These are phyloP conservation scores for Campoplex capitator DNA, from an alignment of 2,888 invertebrate genomes.

Conservation along the genomic window DNA sequence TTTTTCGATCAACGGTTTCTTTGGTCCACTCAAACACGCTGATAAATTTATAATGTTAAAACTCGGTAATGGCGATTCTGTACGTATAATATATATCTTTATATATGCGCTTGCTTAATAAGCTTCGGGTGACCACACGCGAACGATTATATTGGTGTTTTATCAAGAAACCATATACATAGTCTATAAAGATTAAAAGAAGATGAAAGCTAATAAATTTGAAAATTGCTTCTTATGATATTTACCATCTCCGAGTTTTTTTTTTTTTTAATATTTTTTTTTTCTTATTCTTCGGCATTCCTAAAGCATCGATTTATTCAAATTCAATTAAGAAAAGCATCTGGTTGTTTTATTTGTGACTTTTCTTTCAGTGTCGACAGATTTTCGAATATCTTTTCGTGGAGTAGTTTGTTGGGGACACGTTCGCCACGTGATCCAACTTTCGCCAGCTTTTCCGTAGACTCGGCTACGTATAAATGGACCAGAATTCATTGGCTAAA, in stretches of 20 bases:
- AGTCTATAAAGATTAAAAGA: slow-evolving; percentile 23
- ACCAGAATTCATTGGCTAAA: no score
- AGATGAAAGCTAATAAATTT: slow-evolving; percentile 14
- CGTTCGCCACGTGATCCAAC: background rate
- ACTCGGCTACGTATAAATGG: background rate
- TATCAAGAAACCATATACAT: slow-evolving; percentile 15
- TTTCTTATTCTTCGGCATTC: background rate
- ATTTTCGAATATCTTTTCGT: background rate
- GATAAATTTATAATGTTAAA: slow-evolving; percentile 82
- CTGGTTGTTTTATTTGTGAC: background rate
- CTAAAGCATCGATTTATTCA: background rate
- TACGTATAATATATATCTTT: slow-evolving; percentile 59
- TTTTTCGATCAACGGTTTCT: slow-evolving; percentile 82
- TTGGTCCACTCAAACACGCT: slow-evolving; percentile 77
- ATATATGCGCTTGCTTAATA: slow-evolving; percentile 76
- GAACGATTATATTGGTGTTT: slow-evolving; percentile 63
- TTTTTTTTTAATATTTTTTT: background rate
- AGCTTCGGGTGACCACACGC: slow-evolving; percentile 77
- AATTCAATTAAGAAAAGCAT: background rate
- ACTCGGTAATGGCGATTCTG: slow-evolving; percentile 65
- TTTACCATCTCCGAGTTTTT: background rate
- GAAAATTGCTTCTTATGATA: background rate
- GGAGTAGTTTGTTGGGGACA: background rate
- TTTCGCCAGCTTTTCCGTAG: background rate
- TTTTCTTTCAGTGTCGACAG: background rate